Conservation (phyloP, 2,797 vertebrate species). For the Parauchenoglanis ngamensis region DNA sequence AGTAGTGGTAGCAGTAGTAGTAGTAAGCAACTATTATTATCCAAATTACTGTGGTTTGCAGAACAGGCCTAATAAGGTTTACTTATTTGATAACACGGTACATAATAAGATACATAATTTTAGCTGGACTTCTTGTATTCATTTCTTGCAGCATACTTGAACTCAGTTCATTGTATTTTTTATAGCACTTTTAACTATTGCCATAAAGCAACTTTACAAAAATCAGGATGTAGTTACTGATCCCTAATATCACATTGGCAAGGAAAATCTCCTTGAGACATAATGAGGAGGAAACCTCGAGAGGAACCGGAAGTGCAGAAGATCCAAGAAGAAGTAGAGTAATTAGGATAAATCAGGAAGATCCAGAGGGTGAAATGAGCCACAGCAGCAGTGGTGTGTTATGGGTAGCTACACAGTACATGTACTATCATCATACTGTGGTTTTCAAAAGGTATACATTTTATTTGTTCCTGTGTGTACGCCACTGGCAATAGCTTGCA, state of each 20-base stretch:
- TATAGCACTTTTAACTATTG: not conserved
- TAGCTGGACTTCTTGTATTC: not conserved
- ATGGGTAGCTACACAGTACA: not conserved
- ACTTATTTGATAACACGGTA: not conserved
- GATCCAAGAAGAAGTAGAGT: not conserved
- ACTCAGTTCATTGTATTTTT: not conserved
- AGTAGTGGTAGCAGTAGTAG: not conserved
- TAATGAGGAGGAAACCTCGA: not conserved
- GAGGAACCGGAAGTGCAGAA: not conserved
- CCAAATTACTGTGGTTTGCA: not conserved
- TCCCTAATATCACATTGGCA: not conserved
- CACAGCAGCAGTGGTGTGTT: not conserved
- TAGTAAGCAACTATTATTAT: not conserved
- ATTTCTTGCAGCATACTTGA: not conserved
- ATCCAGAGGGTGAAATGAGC: not conserved
- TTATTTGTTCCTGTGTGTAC: not conserved
- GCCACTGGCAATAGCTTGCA: not conserved
- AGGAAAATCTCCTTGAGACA: not conserved
- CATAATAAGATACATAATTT: not conserved
- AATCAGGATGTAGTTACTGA: not conserved
- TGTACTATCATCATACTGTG: not conserved
- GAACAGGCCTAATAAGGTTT: not conserved
- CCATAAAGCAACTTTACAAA: not conserved
- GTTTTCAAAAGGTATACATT: not conserved
- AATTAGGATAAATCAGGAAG: not conserved